A percentile compares a stretch with the other conserved stretches of the same genome.
Evolutionary conservation across 2,113 vertebrate genomes (phyloP).

Genomic region (Conger conger): DNA sequence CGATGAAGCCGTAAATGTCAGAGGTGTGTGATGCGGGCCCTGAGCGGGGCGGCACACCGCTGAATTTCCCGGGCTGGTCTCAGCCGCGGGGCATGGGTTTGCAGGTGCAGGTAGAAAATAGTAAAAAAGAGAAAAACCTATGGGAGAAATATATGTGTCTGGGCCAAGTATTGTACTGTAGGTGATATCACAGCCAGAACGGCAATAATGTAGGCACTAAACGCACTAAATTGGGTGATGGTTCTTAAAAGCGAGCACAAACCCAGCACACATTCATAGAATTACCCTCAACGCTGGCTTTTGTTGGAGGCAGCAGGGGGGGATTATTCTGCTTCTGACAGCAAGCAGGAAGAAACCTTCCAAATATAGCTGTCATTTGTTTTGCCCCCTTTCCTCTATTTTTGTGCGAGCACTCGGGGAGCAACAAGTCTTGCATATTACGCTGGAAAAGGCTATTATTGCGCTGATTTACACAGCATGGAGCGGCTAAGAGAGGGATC

Average conservation of each 20-base stretch:
- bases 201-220: conserved; percentile 13
- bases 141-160: not conserved
- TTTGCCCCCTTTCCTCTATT: conserved; percentile 22
- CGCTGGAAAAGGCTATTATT: not conserved
- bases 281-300: conserved; percentile 31
- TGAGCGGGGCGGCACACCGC: not conserved
- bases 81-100: not conserved
- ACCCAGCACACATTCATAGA: conserved; percentile 22
- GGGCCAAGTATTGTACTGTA: not conserved
- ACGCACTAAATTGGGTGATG: conserved; percentile 25
- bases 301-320: conserved; percentile 35
- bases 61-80: not conserved
- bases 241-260: conserved; percentile 28
- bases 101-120: not conserved
- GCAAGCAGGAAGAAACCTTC: conserved; percentile 33
- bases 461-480: not conserved
- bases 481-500: not conserved
- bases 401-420: conserved; percentile 5
- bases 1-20: conserved; percentile 18
- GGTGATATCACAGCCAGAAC: not conserved
- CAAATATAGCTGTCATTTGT: conserved; percentile 34
- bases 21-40: conserved; percentile 9
- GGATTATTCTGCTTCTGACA: conserved; percentile 34
- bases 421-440: not conserved
- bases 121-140: not conserved